Evolutionary conservation across 2,113 vertebrate genomes (phyloP).

Genomic region (Xenopus borealis): DNA sequence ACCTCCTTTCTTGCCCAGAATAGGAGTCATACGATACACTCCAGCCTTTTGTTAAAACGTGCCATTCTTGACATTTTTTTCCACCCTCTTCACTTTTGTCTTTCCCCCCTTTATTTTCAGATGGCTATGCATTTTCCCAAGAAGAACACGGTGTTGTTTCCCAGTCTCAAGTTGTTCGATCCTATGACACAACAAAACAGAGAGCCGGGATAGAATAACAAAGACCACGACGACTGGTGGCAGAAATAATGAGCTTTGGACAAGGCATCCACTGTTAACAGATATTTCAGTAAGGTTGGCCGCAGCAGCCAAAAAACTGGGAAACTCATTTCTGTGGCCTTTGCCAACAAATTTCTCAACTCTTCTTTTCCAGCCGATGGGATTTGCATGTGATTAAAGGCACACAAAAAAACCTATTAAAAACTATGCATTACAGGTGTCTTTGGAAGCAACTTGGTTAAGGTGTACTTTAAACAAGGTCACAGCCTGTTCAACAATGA

Average conservation of each 20-base stretch:
- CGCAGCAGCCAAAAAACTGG: slow-evolving; percentile 54
- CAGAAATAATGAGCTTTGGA: slow-evolving; percentile 50
- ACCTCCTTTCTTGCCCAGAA: not conserved
- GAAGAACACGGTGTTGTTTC: slow-evolving; percentile 95
- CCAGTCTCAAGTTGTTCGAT: slow-evolving; percentile 91
- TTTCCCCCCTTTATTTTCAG: slow-evolving; percentile 61
- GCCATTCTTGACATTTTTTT: slow-evolving; percentile 1
- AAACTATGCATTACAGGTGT: slow-evolving; percentile 41
- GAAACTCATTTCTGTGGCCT: slow-evolving; percentile 70
- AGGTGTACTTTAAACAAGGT: slow-evolving; percentile 7
- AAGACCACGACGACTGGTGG: slow-evolving; percentile 13
- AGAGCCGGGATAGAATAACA: slow-evolving; percentile 77
- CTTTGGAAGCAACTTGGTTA: slow-evolving; percentile 25
- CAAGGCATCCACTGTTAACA: slow-evolving; percentile 55
- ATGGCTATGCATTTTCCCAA: slow-evolving; percentile 95
- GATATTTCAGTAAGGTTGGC: slow-evolving; percentile 50
- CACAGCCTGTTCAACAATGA: slow-evolving; percentile 1
- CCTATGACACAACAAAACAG: slow-evolving; percentile 92
- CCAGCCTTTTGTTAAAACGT: not conserved
- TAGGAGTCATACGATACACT: not conserved
- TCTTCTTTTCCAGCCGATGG: slow-evolving; percentile 19
- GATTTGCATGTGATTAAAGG: slow-evolving; percentile 29
- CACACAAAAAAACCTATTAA: not conserved
- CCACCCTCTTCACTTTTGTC: not conserved
- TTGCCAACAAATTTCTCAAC: slow-evolving; percentile 63